Evolutionary conservation across 2,797 vertebrate species (phyloP).

Genomic region (Leucoraja ocellata): DNA sequence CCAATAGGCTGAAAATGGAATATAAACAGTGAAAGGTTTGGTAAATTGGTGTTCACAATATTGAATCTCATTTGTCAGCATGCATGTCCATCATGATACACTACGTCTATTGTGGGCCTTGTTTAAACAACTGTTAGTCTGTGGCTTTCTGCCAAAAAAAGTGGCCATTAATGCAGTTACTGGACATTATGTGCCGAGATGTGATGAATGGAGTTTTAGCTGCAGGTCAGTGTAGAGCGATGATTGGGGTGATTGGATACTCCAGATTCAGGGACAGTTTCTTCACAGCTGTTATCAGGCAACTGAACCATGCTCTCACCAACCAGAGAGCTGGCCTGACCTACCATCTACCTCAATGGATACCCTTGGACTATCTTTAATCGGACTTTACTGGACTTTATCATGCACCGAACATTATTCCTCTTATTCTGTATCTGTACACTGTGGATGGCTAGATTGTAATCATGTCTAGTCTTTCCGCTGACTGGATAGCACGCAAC

Average conservation of each 20-base stretch:
- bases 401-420: no score
- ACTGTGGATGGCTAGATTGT: no score
- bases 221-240: slow-evolving; percentile 7
- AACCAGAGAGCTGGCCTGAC: no score
- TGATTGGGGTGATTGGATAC: neutral
- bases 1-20: neutral
- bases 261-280: no score
- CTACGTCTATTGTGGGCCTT: neutral
- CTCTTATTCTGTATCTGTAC: no score
- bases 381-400: no score
- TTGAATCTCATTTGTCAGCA: neutral
- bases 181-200: slow-evolving; percentile 23
- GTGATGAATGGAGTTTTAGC: slow-evolving; percentile 16
- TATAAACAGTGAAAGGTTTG: neutral
- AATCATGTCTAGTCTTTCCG: no score
- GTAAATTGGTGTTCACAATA: neutral
- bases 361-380: no score
- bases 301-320: no score
- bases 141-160: neutral
- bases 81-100: neutral
- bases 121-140: slow-evolving; percentile 6
- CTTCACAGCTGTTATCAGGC: no score
- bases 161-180: slow-evolving; percentile 11
- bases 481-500: no score
- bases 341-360: no score